Evolutionary conservation across 2,113 vertebrate species (phyloP).

Genomic region (Saccopteryx leptura): DNA sequence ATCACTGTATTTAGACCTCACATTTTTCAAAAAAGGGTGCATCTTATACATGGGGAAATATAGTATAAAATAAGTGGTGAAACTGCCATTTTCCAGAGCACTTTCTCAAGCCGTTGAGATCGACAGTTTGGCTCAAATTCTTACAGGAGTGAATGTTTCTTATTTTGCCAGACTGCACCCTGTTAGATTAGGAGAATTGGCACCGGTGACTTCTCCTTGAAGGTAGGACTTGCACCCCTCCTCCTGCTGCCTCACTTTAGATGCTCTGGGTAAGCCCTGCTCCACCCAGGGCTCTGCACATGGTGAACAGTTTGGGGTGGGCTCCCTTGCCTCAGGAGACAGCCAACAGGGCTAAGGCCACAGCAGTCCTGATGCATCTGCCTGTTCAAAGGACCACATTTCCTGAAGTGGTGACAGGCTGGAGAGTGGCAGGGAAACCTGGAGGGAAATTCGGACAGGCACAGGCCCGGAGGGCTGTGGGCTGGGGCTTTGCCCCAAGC

Average conservation of each 20-base stretch:
- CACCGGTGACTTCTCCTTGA: neutral
- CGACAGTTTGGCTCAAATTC: no score
- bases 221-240: neutral
- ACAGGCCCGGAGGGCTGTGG: fast-evolving
- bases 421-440: neutral
- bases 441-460: neutral
- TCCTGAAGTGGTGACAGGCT: neutral
- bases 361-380: neutral
- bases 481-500: neutral
- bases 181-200: neutral
- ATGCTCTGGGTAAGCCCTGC: neutral
- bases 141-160: no score
- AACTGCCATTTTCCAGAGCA: no score
- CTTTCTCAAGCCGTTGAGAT: no score
- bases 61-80: no score
- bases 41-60: no score
- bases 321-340: neutral
- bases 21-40: no score
- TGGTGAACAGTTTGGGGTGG: neutral
- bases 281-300: fast-evolving
- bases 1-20: no score
- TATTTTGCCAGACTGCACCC: no score
- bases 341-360: neutral
- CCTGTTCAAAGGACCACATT: neutral
- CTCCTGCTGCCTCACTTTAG: neutral